These are phyloP conservation scores for Chaetops frenatus DNA, from an alignment of 2,113 vertebrate genomes.

Conservation along the genomic window DNA sequence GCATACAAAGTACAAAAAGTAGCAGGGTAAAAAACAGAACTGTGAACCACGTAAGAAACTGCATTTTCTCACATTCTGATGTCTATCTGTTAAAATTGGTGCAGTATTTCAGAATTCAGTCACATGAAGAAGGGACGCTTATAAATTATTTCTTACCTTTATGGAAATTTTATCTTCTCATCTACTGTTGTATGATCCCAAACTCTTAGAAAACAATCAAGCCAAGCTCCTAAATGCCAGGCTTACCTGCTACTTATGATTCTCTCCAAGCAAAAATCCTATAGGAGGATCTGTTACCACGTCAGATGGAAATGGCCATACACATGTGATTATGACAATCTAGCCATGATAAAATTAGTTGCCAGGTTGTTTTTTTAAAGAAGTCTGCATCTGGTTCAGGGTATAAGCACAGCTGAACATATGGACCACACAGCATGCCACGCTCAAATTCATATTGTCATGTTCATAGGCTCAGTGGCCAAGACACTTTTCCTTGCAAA, in stretches of 20 bases:
- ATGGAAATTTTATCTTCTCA: not conserved
- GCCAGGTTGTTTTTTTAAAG: not conserved
- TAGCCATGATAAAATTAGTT: not conserved
- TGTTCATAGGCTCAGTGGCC: not conserved
- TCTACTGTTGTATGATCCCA: not conserved
- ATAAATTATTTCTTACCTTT: not conserved
- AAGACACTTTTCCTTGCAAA: not conserved
- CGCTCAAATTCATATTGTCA: not conserved
- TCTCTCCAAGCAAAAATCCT: not conserved
- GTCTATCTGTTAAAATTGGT: not conserved
- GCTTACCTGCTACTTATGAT: not conserved
- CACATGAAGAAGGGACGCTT: not conserved
- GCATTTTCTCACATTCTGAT: not conserved
- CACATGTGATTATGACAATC: not conserved
- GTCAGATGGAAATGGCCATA: not conserved
- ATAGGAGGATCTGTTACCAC: not conserved
- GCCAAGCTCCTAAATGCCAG: not conserved
- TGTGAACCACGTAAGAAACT: not conserved
- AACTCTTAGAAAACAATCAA: not conserved
- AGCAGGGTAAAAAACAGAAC: not conserved
- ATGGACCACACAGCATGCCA: not conserved
- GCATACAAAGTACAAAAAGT: not conserved
- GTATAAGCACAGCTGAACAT: not conserved
- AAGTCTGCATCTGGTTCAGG: not conserved
- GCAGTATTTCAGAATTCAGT: not conserved